These are phyloP conservation scores for Camelus dromedarius DNA, from an alignment of 2,113 vertebrate genomes.

Conservation along the genomic window DNA sequence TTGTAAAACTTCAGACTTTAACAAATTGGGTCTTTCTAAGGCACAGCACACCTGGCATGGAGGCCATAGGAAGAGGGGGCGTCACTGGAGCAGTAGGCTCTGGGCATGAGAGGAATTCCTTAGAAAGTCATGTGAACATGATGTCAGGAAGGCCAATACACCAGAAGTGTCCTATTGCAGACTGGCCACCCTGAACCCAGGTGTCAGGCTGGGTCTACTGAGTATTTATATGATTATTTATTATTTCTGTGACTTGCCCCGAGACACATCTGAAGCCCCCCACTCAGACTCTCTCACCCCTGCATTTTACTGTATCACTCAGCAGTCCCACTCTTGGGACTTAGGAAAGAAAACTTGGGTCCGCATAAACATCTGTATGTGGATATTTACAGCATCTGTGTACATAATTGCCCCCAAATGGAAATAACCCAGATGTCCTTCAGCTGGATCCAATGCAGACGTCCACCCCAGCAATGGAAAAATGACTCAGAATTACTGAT, in stretches of 20 bases:
- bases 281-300: neutral
- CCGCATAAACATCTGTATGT: neutral
- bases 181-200: neutral
- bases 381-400: neutral
- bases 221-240: neutral
- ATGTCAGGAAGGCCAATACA: neutral
- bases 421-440: neutral
- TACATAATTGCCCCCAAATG: neutral
- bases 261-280: neutral
- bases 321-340: neutral
- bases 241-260: neutral
- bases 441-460: neutral
- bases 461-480: neutral
- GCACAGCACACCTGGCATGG: neutral
- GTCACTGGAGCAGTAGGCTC: neutral
- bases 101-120: neutral
- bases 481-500: neutral
- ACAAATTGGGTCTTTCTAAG: neutral
- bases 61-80: neutral
- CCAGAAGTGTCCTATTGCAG: neutral
- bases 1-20: neutral
- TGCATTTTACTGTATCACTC: neutral
- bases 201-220: neutral
- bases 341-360: neutral
- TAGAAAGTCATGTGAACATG: neutral